Evolutionary conservation across 2,888 invertebrate genomes (phyloP).

Genomic region (Temnothorax unifasciatus): DNA sequence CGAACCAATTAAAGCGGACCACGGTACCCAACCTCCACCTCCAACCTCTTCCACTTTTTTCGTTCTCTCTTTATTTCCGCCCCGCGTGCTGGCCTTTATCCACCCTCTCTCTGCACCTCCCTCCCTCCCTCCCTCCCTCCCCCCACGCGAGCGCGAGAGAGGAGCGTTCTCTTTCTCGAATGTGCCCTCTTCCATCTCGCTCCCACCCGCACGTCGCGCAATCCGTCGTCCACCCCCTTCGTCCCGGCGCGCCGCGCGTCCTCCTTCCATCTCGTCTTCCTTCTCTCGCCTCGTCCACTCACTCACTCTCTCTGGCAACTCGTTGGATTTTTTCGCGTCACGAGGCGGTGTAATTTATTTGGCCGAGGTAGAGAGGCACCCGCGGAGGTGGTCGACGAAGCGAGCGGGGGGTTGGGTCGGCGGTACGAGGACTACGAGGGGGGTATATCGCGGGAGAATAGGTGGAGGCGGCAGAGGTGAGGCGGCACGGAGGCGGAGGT

Average conservation of each 20-base stretch:
- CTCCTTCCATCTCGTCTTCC: slow-evolving; percentile 48
- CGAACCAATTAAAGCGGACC: slow-evolving; percentile 85
- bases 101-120: slow-evolving; percentile 66
- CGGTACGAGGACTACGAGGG: slow-evolving; percentile 57
- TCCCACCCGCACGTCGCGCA: slow-evolving; percentile 60
- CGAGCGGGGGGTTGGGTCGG: slow-evolving; percentile 58
- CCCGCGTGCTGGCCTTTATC: slow-evolving; percentile 76
- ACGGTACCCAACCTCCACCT: slow-evolving; percentile 79
- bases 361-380: slow-evolving; percentile 78
- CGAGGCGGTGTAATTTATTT: slow-evolving; percentile 85
- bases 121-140: slow-evolving; percentile 35
- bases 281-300: slow-evolving; percentile 63
- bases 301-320: slow-evolving; percentile 77
- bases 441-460: slow-evolving; percentile 66
- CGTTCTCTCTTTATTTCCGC: slow-evolving; percentile 79
- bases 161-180: slow-evolving; percentile 51
- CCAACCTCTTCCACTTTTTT: slow-evolving; percentile 77
- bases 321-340: slow-evolving; percentile 85
- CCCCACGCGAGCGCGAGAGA: slow-evolving; percentile 19
- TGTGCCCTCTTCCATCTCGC: slow-evolving; percentile 52
- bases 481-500: slow-evolving; percentile 73
- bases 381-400: slow-evolving; percentile 71
- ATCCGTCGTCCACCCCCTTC: slow-evolving; percentile 40
- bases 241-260: slow-evolving; percentile 39
- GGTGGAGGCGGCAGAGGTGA: slow-evolving; percentile 72